phyloP scores from a whole-genome alignment of 2,113 vertebrate species.

The Tonatia bakeri region DNA sequence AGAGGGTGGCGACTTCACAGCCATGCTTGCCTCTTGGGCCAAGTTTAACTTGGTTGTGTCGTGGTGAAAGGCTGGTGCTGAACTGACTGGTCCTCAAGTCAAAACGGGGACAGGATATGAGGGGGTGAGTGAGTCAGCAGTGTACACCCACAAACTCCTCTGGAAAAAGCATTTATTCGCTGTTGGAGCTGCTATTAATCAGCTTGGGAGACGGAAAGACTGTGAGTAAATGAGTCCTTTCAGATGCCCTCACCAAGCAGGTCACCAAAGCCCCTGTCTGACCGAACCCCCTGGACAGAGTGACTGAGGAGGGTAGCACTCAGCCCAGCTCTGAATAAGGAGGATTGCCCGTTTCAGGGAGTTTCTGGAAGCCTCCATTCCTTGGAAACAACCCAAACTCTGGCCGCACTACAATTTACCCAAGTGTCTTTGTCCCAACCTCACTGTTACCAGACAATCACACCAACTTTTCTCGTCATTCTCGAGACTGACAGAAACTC shows the following conservation, averaged over 20 bases:
- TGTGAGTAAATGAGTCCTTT: neutral
- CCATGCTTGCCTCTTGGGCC: neutral
- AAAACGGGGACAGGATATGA: neutral
- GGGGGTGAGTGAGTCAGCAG: neutral
- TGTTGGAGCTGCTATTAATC: neutral
- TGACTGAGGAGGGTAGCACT: neutral
- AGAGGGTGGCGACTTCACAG: neutral
- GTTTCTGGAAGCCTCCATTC: neutral
- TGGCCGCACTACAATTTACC: neutral
- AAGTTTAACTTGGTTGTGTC: neutral
- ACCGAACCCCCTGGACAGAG: neutral
- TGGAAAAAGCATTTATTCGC: neutral
- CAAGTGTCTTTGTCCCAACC: neutral
- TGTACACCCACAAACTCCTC: neutral
- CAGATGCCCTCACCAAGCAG: neutral
- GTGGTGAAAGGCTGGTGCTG: neutral
- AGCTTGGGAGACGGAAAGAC: neutral
- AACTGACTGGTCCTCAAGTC: neutral
- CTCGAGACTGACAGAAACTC: neutral
- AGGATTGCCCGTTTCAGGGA: neutral
- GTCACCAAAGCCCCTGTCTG: neutral
- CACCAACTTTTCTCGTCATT: neutral
- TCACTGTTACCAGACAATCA: neutral
- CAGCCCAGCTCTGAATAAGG: neutral
- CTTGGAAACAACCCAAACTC: neutral